Evolutionary conservation across 2,888 invertebrate species (phyloP), one percentile per base, ranked within the genome.

Genomic region (Parnassius mnemosyne): DNA sequence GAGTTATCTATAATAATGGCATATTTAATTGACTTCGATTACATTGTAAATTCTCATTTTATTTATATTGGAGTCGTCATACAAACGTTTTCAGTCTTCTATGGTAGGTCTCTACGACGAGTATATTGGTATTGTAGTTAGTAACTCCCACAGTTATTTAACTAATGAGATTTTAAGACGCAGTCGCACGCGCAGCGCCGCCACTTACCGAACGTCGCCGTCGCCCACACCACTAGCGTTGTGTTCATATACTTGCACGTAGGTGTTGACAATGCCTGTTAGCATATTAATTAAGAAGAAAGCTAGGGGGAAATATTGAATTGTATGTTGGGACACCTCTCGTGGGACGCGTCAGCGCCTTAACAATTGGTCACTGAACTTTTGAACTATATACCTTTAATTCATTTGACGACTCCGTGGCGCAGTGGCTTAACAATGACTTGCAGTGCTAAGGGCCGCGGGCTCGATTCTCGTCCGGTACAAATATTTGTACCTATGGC

Each of bases 281-380:
- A 86, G 87, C 87, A 88, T 89, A 87, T 87, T 89, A 88, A 89
- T 89, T 89, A 87, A 83, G 84, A 89, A 86, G 88, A 89, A 88
- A 89, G 87, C 79, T 77, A 34, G 59, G 13, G 59, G 76, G 81
- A 84, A 75, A 84, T 83, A 85, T 81, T 85, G 82, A 84, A 86
- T 85, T 57, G 57, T 41, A 63, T 44, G 54, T 63, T 63, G 50
- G 51, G 62, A 44, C 58, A 83, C 79, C 78, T 73, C 74, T 74
- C 78, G 76, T 64, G 67, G 69, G 64, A 59, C 44, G 63, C 58
- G 60, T 42, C 63, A 53, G 44, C 43, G 42, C 53, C 56, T 54
- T 50, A 46, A 61, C 12, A 13, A 34, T 65, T 68, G 68, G 67
- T 68, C 67, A 64, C 61, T 68, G 68, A 67, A 65, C 67, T 66